Evolutionary conservation across 2,888 invertebrate genomes (phyloP), one percentile per base, ranked within the genome.

Genomic region (Zonitis immaculata): DNA sequence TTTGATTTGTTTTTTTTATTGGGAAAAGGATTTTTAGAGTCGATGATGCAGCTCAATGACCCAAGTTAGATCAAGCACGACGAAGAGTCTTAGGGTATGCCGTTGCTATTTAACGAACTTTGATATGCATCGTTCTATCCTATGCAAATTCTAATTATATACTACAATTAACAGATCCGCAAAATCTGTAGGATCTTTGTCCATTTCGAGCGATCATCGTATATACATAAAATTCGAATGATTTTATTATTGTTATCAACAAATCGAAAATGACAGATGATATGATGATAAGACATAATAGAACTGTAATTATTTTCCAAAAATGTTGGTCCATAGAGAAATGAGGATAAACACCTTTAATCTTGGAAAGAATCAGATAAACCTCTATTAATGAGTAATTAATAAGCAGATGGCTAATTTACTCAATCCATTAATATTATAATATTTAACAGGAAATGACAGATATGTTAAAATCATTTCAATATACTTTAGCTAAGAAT

Each of bases 141-240:
- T 63, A 68, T 67, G 68, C 66, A 66, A 67, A 67, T 64, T 66
- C 62, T 64, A 68, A 68, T 67, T 68, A 68, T 60, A 67, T 65
- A 68, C 63, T 65, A 65, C 66, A 68, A 68, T 67, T 64, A 64
- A 57, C 63, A 63, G 59, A 61, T 63, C 58, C 60, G 64, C 63
- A 64, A 64, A 4, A n/a, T 16, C 8, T 35, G 18, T 35, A 9
- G 9, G 16, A 9, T 18, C 35, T 35, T 35, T 35, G 35, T 35
- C 18, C 32, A 14, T 7, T 32, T 6, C 7, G 7, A 12, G 14
- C 32, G 32, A 32, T 7, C 32, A 14, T 32, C 32, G n/a, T n/a
- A n/a, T n/a, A n/a, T n/a, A n/a, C n/a, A n/a, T n/a, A n/a, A n/a
- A n/a, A n/a, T n/a, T n/a, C n/a, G n/a, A n/a, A n/a, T n/a, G n/a